phyloP scores from a whole-genome alignment of 2,113 vertebrate species.

The Piliocolobus tephrosceles region DNA sequence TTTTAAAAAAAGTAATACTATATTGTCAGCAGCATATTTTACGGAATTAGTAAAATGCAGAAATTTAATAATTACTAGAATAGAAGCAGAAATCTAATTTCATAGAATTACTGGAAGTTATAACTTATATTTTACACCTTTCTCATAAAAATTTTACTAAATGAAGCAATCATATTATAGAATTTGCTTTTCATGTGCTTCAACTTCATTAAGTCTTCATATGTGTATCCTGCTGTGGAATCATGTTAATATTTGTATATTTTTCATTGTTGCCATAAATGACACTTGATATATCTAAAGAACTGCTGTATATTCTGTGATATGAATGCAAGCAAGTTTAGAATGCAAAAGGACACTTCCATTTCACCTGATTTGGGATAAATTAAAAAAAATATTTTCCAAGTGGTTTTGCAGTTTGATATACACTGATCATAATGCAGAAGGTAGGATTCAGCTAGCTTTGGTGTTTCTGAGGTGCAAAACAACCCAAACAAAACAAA shows the following conservation, averaged over 20 bases:
- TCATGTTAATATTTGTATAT: neutral
- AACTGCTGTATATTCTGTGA: neutral
- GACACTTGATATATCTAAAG: neutral
- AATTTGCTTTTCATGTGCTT: neutral
- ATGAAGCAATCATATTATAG: neutral
- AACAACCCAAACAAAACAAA: neutral
- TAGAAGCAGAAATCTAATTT: neutral
- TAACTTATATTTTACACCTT: neutral
- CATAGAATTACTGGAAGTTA: neutral
- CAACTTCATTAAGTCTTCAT: neutral
- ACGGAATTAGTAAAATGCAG: neutral
- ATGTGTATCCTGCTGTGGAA: neutral
- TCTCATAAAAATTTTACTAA: neutral
- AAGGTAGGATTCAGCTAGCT: neutral
- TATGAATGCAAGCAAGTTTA: neutral
- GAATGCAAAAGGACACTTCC: neutral
- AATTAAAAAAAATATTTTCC: conserved; percentile 28
- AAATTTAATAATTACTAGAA: neutral
- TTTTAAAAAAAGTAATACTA: neutral
- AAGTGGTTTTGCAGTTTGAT: conserved; percentile 23
- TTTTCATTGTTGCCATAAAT: neutral
- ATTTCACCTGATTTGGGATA: neutral
- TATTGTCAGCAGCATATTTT: neutral
- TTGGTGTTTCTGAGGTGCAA: neutral
- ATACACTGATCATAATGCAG: neutral